phyloP scores from a whole-genome alignment of 2,888 invertebrate species.

The Carabus problematicus region DNA sequence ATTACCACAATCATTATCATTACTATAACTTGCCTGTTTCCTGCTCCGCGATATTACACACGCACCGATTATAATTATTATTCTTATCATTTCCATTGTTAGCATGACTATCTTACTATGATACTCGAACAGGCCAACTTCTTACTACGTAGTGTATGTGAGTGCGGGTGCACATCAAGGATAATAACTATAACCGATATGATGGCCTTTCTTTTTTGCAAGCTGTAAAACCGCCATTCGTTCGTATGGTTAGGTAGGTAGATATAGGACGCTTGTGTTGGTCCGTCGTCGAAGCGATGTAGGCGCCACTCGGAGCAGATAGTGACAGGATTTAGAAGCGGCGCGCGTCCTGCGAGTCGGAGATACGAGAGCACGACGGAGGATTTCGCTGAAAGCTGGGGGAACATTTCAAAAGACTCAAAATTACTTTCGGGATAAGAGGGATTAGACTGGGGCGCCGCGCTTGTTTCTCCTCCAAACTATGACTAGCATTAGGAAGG shows the following conservation, averaged over 20 bases:
- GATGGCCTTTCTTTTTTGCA: no score
- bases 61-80: no score
- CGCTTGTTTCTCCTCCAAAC: constrained; percentile 47
- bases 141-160: no score
- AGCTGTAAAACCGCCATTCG: no score
- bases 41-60: no score
- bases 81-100: no score
- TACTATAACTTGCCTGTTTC: background rate
- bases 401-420: constrained; percentile 67
- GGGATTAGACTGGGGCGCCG: constrained; percentile 64
- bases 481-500: constrained; percentile 51
- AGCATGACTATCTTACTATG: no score
- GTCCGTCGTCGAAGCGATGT: background rate
- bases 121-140: no score
- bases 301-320: constrained; percentile 7
- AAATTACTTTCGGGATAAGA: constrained; percentile 71
- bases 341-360: constrained; percentile 51
- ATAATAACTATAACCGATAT: no score
- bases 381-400: constrained; percentile 58
- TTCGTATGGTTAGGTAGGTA: no score
- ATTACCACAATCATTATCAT: constrained; percentile 50
- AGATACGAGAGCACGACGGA: constrained; percentile 55
- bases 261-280: background rate
- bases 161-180: no score
- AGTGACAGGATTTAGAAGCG: constrained; percentile 10